Percentiles rank a stretch among this genome's conserved stretches.
phyloP scores from a whole-genome alignment of 2,113 vertebrate genomes.

The Dromaius novaehollandiae region DNA sequence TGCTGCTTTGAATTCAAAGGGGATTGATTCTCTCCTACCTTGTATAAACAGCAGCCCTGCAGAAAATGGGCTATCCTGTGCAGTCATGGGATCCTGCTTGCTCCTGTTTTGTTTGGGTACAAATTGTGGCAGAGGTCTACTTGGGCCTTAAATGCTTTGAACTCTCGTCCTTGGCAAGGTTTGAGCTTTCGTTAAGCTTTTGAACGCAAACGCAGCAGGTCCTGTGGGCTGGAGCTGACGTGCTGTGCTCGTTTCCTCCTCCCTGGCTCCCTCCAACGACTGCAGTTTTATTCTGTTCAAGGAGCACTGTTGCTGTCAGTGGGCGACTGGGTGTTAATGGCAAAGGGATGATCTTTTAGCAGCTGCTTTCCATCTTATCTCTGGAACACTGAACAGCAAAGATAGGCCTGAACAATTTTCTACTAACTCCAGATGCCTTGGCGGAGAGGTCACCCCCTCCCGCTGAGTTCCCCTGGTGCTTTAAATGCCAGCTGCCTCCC shows the following conservation, averaged over 20 bases:
- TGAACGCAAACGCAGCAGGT: not conserved
- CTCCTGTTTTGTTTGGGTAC: not conserved
- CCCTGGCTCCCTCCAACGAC: not conserved
- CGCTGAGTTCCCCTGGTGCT: not conserved
- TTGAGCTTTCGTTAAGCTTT: not conserved
- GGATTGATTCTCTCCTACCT: not conserved
- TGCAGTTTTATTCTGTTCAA: not conserved
- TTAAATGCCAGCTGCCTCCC: not conserved
- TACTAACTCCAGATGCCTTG: rapidly evolving
- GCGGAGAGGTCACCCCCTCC: not conserved
- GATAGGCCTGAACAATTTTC: not conserved
- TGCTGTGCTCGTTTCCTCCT: not conserved
- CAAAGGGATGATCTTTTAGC: not conserved
- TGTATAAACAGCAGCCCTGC: not conserved
- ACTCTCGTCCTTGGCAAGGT: not conserved
- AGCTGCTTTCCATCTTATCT: not conserved
- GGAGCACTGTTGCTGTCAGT: not conserved
- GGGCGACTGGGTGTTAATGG: not conserved
- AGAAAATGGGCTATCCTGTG: rapidly evolving
- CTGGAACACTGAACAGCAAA: not conserved
- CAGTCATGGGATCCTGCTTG: rapidly evolving
- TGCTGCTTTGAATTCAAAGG: not conserved
- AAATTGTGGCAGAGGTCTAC: not conserved
- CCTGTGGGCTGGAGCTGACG: not conserved
- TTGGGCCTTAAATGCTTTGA: not conserved